A percentile compares a stretch with the other conserved stretches of the same genome.
Conservation (phyloP, 1,140 invertebrate genomes). For the Aphelenchoides avenae region DNA sequence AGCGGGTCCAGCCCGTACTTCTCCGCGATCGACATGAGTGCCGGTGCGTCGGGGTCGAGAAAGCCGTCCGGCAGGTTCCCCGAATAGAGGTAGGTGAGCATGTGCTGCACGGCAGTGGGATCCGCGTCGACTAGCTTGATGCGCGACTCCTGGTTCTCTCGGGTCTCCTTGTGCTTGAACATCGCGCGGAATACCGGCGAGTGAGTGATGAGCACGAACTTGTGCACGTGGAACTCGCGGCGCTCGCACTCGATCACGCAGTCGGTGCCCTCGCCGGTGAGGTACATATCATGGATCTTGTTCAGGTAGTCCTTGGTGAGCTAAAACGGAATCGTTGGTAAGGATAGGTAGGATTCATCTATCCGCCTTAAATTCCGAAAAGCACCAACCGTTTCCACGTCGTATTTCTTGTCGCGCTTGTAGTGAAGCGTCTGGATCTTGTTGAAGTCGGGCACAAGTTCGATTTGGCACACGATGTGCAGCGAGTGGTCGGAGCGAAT, state of each 20-base stretch:
- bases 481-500: slow-evolving; percentile 51
- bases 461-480: slow-evolving; percentile 50
- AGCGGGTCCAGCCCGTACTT: slow-evolving; percentile 51
- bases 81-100: slow-evolving; percentile 55
- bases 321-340: slow-evolving; percentile 28
- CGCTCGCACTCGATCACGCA: slow-evolving; percentile 42
- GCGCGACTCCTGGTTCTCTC: slow-evolving; percentile 37
- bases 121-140: slow-evolving; percentile 43
- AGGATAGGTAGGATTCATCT: background rate
- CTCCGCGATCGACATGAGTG: slow-evolving; percentile 53
- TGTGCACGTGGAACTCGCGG: slow-evolving; percentile 46
- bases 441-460: slow-evolving; percentile 53
- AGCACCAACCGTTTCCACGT: slow-evolving; percentile 26
- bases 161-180: slow-evolving; percentile 48
- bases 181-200: slow-evolving; percentile 57
- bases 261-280: slow-evolving; percentile 42
- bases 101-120: slow-evolving; percentile 42
- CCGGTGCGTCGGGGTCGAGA: slow-evolving; percentile 37
- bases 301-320: slow-evolving; percentile 39
- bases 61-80: slow-evolving; percentile 45
- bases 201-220: slow-evolving; percentile 54
- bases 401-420: slow-evolving; percentile 13
- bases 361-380: slow-evolving; percentile 1
- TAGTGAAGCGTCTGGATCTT: slow-evolving; percentile 42
- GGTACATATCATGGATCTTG: slow-evolving; percentile 32